Base-by-base conservation (phyloP, 2,888 invertebrate genomes). In the Neoascia interrupta region DNA sequence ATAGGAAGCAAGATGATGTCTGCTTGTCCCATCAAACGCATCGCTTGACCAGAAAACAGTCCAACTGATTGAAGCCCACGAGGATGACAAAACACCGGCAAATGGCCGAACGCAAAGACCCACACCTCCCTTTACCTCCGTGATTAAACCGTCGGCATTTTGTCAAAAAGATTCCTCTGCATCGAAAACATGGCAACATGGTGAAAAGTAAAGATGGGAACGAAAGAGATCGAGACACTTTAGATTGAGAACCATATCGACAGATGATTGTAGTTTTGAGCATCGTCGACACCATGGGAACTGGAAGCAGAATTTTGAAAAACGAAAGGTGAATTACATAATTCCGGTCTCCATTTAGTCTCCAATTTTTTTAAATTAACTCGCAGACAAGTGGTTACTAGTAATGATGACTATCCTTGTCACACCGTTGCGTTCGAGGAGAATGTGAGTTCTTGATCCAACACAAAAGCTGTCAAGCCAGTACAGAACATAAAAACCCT, bases 131-230 rank as follows among this genome's bases (percentile, higher is more conserved):
- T 3, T 10, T 0, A n/a, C 13, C 41, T 49, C 5, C 54, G 49
- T 61, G 39, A 10, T 47, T 68, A 72, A 66, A 54, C 60, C 54
- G 76, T 64, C 76, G 76, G 76, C 66, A 66, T 79, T 79, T 79
- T 72, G 72, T 79, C 76, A 72, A 73, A 79, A 61, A 79, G 76
- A 79, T 56, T 72, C 49, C 21, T 66, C 41, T 21, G 45, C 53
- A n/a, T 31, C 31, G 31, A 8, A 6, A 2, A 8, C 31, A 53
- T 76, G 51, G 66, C 66, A 72, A 47, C 28, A 60, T 16, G 28
- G 47, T 54, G 45, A 68, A 39, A 72, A 60, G 64, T 72, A 54
- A 60, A 63, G 61, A 54, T 45, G 66, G 13, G 5, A 13, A 15
- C 5, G 1, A 26, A n/a, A 18, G 28, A 31, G 31, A 37, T 47